Base-by-base conservation (phyloP, 2,113 vertebrate genomes). In the Chauna torquata region DNA sequence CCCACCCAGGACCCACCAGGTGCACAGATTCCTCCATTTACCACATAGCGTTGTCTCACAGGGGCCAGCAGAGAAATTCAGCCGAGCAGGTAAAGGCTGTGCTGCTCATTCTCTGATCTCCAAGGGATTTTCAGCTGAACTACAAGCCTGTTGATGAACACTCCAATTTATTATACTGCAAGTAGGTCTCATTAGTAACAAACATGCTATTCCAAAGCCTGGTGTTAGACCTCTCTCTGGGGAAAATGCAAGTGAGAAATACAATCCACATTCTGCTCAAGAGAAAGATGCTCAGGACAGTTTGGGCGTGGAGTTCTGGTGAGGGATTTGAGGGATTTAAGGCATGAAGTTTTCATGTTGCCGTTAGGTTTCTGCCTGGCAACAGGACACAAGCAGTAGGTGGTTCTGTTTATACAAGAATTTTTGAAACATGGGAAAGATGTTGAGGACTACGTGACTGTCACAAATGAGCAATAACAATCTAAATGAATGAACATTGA, bases 281-380 rank as follows among this genome's bases (percentile, higher is more conserved):
- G 44, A 74, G 11, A 10, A 28, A 49, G 55, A 47, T 49, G 75
- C 18, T 61, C 11, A 13, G 90, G 61, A 9, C 12, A 34, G 16
- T 34, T 30, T 30, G 34, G 42, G 22, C 19, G 36, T 8, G 32
- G 32, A 83, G 24, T 8, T 62, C 42, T 7, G 22, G 27, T n/a
- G n/a, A n/a, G n/a, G n/a, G n/a, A n/a, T n/a, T n/a, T n/a, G 15
- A 62, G 23, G 16, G 38, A 16, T 54, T 55, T n/a, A 49, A 32
- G 19, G 11, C 27, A 36, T 0, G 0, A 28, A 57, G 28, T 62
- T 72, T 66, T 52, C n/a, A 15, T 9, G 8, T 23, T 49, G 28
- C 17, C 32, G 15, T 42, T 25, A 7, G 11, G 45, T 38, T 83
- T 72, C 44, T 74, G 6, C 38, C 44, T 45, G 44, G 40, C n/a